Base-by-base conservation (phyloP, 2,113 vertebrate genomes). In the Saccopteryx leptura region DNA sequence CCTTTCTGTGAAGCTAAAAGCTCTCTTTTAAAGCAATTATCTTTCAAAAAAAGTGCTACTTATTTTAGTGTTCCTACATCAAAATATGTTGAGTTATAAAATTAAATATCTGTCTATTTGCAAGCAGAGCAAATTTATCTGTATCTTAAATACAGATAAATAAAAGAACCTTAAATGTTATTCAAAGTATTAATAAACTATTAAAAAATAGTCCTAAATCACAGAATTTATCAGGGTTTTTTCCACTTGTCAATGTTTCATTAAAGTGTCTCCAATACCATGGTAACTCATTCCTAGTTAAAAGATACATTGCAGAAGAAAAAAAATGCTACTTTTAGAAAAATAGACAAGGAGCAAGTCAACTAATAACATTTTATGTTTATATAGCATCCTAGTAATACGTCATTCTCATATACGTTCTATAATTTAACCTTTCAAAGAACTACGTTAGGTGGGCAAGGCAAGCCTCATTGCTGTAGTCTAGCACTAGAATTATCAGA, bases 341-440 rank as follows among this genome's bases (percentile, higher is more conserved):
- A 96, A 13, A 8, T 61, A 84, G 72, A 54, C 48, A 84, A 75
- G 50, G 5, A 89, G 39, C n/a, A 85, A 61, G 17, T 91, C 58
- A 85, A 84, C 81, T 82, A 81, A 71, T 91, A 95, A 81, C 9
- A 84, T 69, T 18, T 84, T 76, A 84, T 84, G 24, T 60, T 72
- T 76, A 14, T 68, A 48, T 46, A 61, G 48, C 17, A 66, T 72
- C 90, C 71, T 74, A n/a, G 28, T 56, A 31, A 90, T 68, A 74
- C 15, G 61, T 88, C 48, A 83, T 86, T 92, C 94, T 87, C 46
- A 90, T 2, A 75, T 21, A 52, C 7, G 2, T 69, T 68, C 56
- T 7, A 0, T 69, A 87, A 84, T 68, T 92, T 96, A 46, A 82
- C 74, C 69, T 91, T 96, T 95, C 56, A 95, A 87, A 88, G 58